Evolutionary conservation across 1,140 invertebrate genomes (phyloP).

Genomic region (Oncopeltus fasciatus): DNA sequence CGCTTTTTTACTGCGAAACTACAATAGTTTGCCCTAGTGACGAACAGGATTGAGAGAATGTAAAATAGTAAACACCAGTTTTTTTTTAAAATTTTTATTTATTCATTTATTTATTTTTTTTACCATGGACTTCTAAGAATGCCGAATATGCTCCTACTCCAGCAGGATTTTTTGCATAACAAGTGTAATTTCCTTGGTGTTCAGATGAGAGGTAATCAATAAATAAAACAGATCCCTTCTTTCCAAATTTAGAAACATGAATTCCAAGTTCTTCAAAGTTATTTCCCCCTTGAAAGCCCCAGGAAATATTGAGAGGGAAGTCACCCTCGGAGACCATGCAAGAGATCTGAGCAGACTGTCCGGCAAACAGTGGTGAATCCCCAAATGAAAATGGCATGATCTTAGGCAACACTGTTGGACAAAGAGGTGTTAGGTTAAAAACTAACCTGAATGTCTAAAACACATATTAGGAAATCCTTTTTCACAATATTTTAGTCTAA

Average conservation of each 20-base stretch:
- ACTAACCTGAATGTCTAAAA: too few relatives aligned
- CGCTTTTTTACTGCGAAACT: too few relatives aligned
- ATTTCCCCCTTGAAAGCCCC: constrained; percentile 26
- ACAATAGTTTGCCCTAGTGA: too few relatives aligned
- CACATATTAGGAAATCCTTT: too few relatives aligned
- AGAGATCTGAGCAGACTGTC: constrained; percentile 30
- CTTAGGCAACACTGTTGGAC: constrained; percentile 38
- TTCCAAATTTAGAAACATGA: constrained; percentile 39
- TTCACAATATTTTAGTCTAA: too few relatives aligned
- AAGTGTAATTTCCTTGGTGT: constrained; percentile 46
- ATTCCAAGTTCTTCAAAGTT: constrained; percentile 24
- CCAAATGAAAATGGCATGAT: constrained; percentile 45
- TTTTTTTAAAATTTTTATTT: too few relatives aligned
- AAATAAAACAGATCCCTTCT: constrained; percentile 50
- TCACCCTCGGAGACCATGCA: constrained; percentile 31
- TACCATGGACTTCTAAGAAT: constrained; percentile 22
- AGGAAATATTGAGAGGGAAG: constrained; percentile 26
- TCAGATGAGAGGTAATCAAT: constrained; percentile 39
- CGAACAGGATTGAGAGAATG: too few relatives aligned
- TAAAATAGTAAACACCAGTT: too few relatives aligned
- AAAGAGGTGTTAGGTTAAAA: too few relatives aligned
- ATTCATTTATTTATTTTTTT: too few relatives aligned
- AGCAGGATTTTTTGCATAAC: constrained; percentile 46
- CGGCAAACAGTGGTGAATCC: constrained; percentile 31
- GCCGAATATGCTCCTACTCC: constrained; percentile 32